A percentile compares a stretch with the other conserved stretches of the same genome.
Conservation (phyloP, 2,113 vertebrate species). For the Ivindomyrus marchei region DNA sequence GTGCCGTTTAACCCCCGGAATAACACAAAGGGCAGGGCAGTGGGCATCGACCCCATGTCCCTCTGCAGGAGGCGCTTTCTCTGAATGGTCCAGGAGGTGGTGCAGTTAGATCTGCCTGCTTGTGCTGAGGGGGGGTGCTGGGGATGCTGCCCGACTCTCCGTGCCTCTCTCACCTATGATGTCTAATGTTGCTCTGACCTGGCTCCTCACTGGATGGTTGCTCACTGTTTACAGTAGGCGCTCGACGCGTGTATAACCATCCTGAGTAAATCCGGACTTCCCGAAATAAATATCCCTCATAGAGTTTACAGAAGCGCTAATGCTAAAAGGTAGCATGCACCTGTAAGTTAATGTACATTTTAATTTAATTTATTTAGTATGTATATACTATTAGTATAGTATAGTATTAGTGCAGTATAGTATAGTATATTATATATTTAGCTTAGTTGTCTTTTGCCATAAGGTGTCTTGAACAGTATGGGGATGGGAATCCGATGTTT, state of each 20-base stretch:
- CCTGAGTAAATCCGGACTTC: background rate
- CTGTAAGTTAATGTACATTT: background rate
- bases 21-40: background rate
- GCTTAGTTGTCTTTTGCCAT: background rate
- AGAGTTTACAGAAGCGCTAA: background rate
- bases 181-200: background rate
- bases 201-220: background rate
- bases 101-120: background rate
- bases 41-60: background rate
- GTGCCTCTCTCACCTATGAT: background rate
- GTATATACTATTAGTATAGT: background rate
- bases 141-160: background rate
- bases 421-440: background rate
- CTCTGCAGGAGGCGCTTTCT: background rate
- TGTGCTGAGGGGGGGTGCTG: background rate
- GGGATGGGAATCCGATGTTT: background rate
- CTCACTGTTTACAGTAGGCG: background rate
- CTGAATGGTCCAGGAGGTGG: background rate
- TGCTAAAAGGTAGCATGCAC: background rate
- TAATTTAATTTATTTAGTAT: background rate
- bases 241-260: background rate
- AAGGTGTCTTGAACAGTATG: background rate
- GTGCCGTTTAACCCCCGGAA: background rate
- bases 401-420: background rate
- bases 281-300: background rate